A percentile compares a stretch with the other conserved stretches of the same genome.
phyloP scores from a whole-genome alignment of 2,888 invertebrate species.

The Scelioninae gen. 1 region DNA sequence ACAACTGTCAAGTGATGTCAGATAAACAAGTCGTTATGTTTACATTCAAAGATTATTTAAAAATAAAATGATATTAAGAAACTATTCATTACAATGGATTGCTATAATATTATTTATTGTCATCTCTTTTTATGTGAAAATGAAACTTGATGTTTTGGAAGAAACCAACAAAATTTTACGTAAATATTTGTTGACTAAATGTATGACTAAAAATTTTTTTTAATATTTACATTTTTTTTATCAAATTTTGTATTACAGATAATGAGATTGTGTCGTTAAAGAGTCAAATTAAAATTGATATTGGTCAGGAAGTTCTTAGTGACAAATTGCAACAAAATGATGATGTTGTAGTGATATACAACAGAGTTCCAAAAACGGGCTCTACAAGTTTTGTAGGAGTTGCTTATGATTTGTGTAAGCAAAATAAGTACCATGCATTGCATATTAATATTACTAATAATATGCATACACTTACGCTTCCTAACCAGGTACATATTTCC shows the following conservation, averaged over 20 bases:
- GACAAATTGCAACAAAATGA: constrained; percentile 82
- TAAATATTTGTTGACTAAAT: constrained; percentile 72
- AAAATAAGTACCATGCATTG: constrained; percentile 91
- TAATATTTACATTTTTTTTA: not conserved
- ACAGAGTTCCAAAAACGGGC: constrained; percentile 98
- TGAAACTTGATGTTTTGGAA: constrained; percentile 81
- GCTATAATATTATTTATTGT: constrained; percentile 79
- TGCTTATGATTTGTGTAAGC: constrained; percentile 93
- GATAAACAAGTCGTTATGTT: constrained; percentile 68
- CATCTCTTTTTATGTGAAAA: constrained; percentile 82
- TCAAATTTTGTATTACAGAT: constrained; percentile 77
- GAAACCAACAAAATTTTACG: constrained; percentile 82
- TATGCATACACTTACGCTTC: constrained; percentile 96
- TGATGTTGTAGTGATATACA: constrained; percentile 94
- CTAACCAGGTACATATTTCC: constrained; percentile 91
- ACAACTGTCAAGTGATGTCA: constrained; percentile 35
- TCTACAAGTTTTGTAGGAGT: constrained; percentile 98
- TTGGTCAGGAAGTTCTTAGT: constrained; percentile 65
- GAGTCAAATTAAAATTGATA: constrained; percentile 74
- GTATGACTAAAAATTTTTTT: not conserved
- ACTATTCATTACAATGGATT: constrained; percentile 80
- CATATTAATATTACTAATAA: constrained; percentile 99
- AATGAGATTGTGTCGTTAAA: constrained; percentile 79
- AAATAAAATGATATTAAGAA: constrained; percentile 80
- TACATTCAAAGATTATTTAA: constrained; percentile 63